Base-by-base conservation (phyloP, 2,113 vertebrate species). In the Cyprinodon tularosa region DNA sequence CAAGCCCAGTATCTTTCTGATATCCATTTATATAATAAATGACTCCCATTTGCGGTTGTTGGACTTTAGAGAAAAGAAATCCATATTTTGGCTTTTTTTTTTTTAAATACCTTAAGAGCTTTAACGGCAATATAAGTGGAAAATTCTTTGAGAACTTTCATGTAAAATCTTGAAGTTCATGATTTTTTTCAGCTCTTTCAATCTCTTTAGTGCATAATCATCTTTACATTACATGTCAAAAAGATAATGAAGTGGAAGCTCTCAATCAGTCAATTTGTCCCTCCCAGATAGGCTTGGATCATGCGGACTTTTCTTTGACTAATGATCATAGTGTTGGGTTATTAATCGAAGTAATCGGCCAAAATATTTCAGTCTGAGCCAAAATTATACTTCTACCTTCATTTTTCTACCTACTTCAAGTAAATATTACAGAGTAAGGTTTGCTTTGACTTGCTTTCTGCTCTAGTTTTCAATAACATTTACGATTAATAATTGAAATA, bases 261-360 rank as follows among this genome's bases (percentile, higher is more conserved):
- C 77, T 80, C 86, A 45, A 90, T 92, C 85, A 76, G 77, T 91
- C 90, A 88, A 81, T 77, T 86, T 85, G 87, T 86, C 69, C 71
- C 62, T 82, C 68, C 47, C 69, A 36, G 68, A 37, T 59, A 72
- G 60, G 2, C 74, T 81, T 62, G 38, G 66, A 71, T 74, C 67
- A 66, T 71, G 70, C 80, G 73, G 87, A 86, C 85, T 89, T 83
- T 83, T 84, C 87, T 70, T 84, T 85, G 79, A 87, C 77, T 88
- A 85, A 90, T 86, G 88, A 70, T 84, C 74, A 75, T 50, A 59
- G 78, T 60, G 45, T 74, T 63, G 87, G 90, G 76, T 87, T 86
- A 91, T 92, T 92, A 92, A 90, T 86, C 86, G 88, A 90, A 84
- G 85, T 89, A 90, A 91, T 91, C 83, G 44, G 82, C 79, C 85